Conservation (phyloP, 2,113 vertebrate genomes). For the Hirundichthys speculiger region DNA sequence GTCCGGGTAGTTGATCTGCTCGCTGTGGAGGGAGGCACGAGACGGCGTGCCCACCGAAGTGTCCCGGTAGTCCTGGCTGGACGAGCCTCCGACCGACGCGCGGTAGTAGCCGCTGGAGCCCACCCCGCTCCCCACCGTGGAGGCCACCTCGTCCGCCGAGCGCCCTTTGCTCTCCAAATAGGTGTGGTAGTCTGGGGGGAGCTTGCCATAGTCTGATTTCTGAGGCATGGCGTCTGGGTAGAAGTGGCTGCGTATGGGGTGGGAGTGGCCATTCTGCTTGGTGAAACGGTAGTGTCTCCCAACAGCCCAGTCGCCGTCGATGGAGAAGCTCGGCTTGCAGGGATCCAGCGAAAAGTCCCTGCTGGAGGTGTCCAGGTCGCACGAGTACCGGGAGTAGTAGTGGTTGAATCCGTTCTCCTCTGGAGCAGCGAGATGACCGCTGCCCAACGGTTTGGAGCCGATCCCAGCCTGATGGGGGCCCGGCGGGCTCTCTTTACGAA, state of each 20-base stretch:
- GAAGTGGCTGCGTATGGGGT: slow-evolving; percentile 84
- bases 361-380: slow-evolving; percentile 87
- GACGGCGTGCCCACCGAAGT: slow-evolving; percentile 86
- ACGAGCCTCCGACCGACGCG: slow-evolving; percentile 78
- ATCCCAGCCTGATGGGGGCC: slow-evolving; percentile 84
- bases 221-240: slow-evolving; percentile 89
- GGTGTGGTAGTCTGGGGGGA: slow-evolving; percentile 85
- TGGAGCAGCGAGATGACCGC: slow-evolving; percentile 65
- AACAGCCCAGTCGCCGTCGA: slow-evolving; percentile 81
- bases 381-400: slow-evolving; percentile 91
- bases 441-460: slow-evolving; percentile 72
- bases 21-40: slow-evolving; percentile 86
- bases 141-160: slow-evolving; percentile 79
- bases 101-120: slow-evolving; percentile 88
- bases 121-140: slow-evolving; percentile 73
- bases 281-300: slow-evolving; percentile 85
- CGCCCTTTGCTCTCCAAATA: slow-evolving; percentile 90
- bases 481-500: slow-evolving; percentile 95
- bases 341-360: slow-evolving; percentile 84
- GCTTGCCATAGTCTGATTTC: slow-evolving; percentile 86
- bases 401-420: slow-evolving; percentile 94
- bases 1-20: slow-evolving; percentile 89
- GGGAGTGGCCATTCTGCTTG: slow-evolving; percentile 89
- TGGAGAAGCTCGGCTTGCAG: slow-evolving; percentile 73
- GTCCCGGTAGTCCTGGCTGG: slow-evolving; percentile 90